These are phyloP conservation scores for Poecilia gillii DNA, from an alignment of 2,797 vertebrate genomes.

Conservation along the genomic window DNA sequence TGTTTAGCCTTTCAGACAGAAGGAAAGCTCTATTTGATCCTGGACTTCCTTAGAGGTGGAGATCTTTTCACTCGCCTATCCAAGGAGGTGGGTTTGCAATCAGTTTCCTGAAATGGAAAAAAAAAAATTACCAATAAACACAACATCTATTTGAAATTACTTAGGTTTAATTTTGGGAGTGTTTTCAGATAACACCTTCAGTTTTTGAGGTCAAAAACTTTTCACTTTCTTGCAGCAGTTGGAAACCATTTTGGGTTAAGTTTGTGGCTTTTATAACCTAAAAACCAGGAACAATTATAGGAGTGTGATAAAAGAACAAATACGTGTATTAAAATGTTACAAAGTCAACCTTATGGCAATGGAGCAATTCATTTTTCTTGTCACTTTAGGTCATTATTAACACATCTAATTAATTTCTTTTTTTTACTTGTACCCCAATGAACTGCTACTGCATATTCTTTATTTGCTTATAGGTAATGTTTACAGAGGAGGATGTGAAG, in stretches of 20 bases:
- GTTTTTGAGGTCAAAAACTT: neutral
- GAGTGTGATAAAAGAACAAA: neutral
- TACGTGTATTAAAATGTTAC: neutral
- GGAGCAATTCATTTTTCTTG: neutral
- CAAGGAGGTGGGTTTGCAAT: conserved; percentile 87
- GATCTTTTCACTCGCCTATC: conserved; percentile 97
- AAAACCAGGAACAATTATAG: neutral
- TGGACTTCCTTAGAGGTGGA: conserved; percentile 95
- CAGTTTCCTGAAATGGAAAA: neutral
- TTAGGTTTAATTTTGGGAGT: neutral
- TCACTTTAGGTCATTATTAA: neutral
- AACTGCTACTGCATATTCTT: neutral
- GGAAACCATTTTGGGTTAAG: neutral
- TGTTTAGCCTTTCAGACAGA: conserved; percentile 81
- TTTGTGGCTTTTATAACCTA: neutral
- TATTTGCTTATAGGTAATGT: conserved; percentile 90
- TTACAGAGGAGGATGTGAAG: conserved; percentile 98
- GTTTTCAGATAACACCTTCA: neutral
- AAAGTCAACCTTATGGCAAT: neutral
- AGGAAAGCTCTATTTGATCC: conserved; percentile 96
- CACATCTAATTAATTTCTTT: neutral
- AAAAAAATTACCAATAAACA: neutral
- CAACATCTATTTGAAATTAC: too few relatives aligned
- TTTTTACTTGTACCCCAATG: neutral
- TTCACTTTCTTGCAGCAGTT: neutral